Conservation (phyloP, 2,888 invertebrate species). For the Cheilosia impressa region DNA sequence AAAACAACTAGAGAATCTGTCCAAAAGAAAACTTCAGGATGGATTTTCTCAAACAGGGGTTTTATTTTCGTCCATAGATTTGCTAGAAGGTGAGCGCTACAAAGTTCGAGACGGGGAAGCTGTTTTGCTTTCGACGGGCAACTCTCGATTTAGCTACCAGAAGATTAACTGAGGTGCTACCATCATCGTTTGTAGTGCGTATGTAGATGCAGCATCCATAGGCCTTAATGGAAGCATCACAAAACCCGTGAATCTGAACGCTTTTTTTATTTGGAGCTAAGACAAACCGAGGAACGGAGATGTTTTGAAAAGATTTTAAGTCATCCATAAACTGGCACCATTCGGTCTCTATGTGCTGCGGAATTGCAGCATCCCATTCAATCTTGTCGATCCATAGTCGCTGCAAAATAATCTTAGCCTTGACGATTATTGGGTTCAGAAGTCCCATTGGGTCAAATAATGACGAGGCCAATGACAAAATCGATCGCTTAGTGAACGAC, state of each 20-base stretch:
- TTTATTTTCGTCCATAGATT: conserved; percentile 39
- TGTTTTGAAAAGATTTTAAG: neutral
- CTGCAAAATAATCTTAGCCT: conserved; percentile 66
- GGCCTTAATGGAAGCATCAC: conserved; percentile 47
- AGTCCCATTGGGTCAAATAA: conserved; percentile 61
- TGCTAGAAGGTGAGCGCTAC: conserved; percentile 56
- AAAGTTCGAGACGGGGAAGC: conserved; percentile 66
- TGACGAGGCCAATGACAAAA: conserved; percentile 23
- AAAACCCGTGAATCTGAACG: conserved; percentile 33
- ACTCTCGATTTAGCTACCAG: conserved; percentile 63
- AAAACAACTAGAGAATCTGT: conserved; percentile 63
- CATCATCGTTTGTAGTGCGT: conserved; percentile 23
- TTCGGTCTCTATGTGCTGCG: conserved; percentile 10
- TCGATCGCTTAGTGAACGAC: conserved; percentile 5
- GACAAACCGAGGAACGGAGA: conserved; percentile 24
- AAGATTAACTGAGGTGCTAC: conserved; percentile 28
- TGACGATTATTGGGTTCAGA: conserved; percentile 54
- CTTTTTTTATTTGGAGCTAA: neutral
- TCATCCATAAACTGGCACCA: conserved; percentile 28
- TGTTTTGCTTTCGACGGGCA: conserved; percentile 57
- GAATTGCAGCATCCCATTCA: conserved; percentile 40
- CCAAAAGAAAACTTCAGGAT: conserved; percentile 43
- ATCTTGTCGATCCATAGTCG: conserved; percentile 60
- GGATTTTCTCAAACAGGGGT: neutral
- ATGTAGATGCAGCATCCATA: conserved; percentile 63